Percentiles rank a stretch among this genome's conserved stretches.
Conservation (phyloP, 2,888 invertebrate species). For the Mamestra brassicae region DNA sequence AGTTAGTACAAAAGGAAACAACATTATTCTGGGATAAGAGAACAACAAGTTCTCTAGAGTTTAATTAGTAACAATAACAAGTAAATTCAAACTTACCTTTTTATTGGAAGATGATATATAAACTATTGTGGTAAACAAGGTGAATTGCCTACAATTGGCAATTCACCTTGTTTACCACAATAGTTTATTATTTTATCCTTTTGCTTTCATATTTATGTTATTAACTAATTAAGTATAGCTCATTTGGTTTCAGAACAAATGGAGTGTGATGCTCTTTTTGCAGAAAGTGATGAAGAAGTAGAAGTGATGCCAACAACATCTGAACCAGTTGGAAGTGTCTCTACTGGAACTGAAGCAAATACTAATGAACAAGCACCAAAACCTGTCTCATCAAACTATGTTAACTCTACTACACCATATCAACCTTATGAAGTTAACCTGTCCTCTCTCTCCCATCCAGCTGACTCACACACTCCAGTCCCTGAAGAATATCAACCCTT, state of each 20-base stretch:
- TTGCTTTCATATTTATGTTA: background rate
- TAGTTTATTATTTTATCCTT: no score
- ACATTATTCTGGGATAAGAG: background rate
- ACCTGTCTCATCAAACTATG: conserved; percentile 81
- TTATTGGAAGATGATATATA: conserved; percentile 7
- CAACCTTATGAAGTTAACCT: conserved; percentile 80
- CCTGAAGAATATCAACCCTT: conserved; percentile 88
- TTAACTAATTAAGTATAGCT: conserved; percentile 1
- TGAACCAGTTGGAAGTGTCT: conserved; percentile 67
- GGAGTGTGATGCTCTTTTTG: conserved; percentile 92
- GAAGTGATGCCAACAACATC: conserved; percentile 81
- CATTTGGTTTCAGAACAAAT: conserved; percentile 89
- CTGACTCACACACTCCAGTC: conserved; percentile 84
- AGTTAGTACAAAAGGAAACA: conserved; percentile 4
- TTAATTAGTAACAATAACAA: background rate
- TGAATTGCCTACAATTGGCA: background rate
- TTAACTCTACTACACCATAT: conserved; percentile 82
- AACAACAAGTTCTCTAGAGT: background rate
- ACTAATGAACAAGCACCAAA: conserved; percentile 73
- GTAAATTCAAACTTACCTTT: background rate
- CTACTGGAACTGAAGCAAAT: conserved; percentile 59
- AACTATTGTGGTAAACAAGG: no score
- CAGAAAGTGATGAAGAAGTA: conserved; percentile 92
- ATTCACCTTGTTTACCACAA: background rate
- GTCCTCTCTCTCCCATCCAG: conserved; percentile 77